These are phyloP conservation scores for Diplogasteroides magnus DNA, from an alignment of 1,140 invertebrate species.

Conservation along the genomic window DNA sequence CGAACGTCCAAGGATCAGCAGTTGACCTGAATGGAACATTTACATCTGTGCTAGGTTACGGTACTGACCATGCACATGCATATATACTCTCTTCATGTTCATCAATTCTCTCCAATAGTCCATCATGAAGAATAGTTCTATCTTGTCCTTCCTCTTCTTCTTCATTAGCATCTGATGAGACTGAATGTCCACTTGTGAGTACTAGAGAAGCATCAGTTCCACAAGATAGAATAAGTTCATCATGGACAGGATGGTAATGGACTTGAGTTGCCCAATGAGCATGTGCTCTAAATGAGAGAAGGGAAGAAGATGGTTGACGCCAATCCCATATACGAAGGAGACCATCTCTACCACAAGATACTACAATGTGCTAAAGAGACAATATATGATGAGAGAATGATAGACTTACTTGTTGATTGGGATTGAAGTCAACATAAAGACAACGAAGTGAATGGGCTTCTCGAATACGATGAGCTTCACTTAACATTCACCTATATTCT, in stretches of 20 bases:
- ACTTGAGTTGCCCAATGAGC: slow-evolving; percentile 25
- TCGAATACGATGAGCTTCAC: slow-evolving; percentile 7
- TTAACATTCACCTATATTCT: slow-evolving; percentile 3
- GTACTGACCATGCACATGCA: slow-evolving; percentile 93
- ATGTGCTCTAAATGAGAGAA: slow-evolving; percentile 18
- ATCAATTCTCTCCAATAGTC: slow-evolving; percentile 79
- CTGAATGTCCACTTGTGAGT: slow-evolving; percentile 75
- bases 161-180: slow-evolving; percentile 73
- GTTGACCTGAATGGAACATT: slow-evolving; percentile 58
- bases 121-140: slow-evolving; percentile 65
- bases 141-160: slow-evolving; percentile 59
- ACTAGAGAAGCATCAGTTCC: slow-evolving; percentile 88
- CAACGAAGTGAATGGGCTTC: slow-evolving; percentile 21
- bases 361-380: slow-evolving; percentile 12
- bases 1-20: slow-evolving; percentile 95
- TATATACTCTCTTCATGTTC: slow-evolving; percentile 97
- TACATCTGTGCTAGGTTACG: not conserved
- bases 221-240: slow-evolving; percentile 86
- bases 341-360: slow-evolving; percentile 22
- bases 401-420: slow-evolving; percentile 16
- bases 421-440: slow-evolving; percentile 25
- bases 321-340: slow-evolving; percentile 24
- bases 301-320: slow-evolving; percentile 6
- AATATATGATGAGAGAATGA: not conserved
- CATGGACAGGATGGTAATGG: slow-evolving; percentile 89